phyloP scores from a whole-genome alignment of 2,888 invertebrate species.

The Amiota mariae region DNA sequence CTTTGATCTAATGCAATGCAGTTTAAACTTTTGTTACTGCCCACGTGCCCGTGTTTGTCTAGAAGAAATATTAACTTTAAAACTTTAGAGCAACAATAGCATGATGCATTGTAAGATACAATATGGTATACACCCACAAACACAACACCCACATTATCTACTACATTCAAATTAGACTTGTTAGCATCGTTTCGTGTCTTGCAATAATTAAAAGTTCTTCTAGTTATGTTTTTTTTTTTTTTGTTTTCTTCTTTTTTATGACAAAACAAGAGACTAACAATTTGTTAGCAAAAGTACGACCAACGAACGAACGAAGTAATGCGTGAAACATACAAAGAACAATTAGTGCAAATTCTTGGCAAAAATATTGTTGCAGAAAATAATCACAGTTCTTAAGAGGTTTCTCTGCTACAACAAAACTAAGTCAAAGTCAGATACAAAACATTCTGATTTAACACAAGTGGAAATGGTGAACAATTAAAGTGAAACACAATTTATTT shows the following conservation, averaged over 20 bases:
- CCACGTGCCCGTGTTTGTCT: background rate
- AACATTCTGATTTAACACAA: no score
- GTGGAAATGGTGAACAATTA: no score
- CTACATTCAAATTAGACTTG: background rate
- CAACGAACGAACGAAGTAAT: background rate
- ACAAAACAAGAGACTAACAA: background rate
- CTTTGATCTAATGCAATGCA: background rate
- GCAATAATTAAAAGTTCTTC: slow-evolving; percentile 20
- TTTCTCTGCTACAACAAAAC: no score
- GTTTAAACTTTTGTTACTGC: no score
- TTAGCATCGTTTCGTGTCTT: background rate
- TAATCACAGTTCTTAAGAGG: slow-evolving; percentile 11
- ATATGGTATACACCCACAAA: background rate
- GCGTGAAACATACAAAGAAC: background rate
- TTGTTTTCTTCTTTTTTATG: no score
- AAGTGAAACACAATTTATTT: no score
- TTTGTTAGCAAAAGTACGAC: no score
- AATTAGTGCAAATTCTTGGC: slow-evolving; percentile 13
- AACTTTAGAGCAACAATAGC: background rate
- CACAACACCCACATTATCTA: background rate
- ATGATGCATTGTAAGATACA: no score
- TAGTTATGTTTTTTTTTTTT: background rate
- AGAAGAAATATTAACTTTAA: slow-evolving; percentile 17
- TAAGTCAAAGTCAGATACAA: no score
- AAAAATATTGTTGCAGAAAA: background rate